Percentiles rank a stretch among this genome's conserved stretches.
phyloP scores from a whole-genome alignment of 2,113 vertebrate species.

The Peromyscus polionotus region DNA sequence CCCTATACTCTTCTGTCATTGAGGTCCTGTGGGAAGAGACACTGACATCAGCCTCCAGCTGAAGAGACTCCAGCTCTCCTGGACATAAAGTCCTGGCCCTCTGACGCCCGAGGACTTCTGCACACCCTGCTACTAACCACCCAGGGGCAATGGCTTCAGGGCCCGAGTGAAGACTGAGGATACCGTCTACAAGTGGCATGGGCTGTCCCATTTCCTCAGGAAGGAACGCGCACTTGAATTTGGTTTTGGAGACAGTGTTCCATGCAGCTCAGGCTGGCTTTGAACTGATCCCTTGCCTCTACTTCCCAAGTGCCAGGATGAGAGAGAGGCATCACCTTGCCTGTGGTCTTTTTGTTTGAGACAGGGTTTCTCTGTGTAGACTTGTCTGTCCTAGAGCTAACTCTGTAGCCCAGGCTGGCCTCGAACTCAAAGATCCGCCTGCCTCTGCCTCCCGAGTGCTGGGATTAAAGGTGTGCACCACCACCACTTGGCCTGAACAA shows the following conservation, averaged over 20 bases:
- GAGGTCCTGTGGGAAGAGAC: constrained; percentile 86
- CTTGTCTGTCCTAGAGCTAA: background rate
- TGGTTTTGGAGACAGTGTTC: background rate
- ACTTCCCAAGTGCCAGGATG: too few relatives aligned
- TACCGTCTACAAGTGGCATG: background rate
- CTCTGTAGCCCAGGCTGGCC: too few relatives aligned
- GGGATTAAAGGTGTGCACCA: background rate
- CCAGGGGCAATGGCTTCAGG: background rate
- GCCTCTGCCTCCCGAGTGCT: background rate
- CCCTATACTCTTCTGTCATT: constrained; percentile 93
- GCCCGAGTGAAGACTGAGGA: background rate
- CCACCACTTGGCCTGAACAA: background rate
- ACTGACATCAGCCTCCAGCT: constrained; percentile 31
- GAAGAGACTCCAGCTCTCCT: background rate
- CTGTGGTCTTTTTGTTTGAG: background rate
- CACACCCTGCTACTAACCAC: too few relatives aligned
- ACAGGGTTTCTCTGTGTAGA: background rate
- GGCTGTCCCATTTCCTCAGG: background rate
- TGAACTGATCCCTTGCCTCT: background rate
- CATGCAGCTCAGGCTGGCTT: background rate
- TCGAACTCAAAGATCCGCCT: background rate
- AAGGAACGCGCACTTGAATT: background rate
- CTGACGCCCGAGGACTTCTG: background rate
- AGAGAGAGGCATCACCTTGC: too few relatives aligned
- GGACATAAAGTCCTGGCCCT: background rate